Conservation (phyloP, 2,888 invertebrate species). For the Aleiodes leptofemur region DNA sequence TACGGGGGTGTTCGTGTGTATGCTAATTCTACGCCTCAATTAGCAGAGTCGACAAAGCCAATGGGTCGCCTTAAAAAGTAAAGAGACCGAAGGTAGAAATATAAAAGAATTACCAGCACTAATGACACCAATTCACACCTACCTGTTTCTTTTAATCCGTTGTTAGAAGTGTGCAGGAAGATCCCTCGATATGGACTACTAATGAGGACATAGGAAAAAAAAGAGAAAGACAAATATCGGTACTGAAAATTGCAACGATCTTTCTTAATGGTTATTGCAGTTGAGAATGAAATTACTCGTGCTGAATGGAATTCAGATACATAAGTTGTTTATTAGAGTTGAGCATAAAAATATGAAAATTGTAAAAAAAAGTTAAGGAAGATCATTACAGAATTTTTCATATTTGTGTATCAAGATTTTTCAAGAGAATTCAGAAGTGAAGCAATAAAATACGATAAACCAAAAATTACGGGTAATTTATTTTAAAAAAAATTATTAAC, state of each 20-base stretch:
- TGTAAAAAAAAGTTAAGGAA: background rate
- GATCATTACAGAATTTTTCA: background rate
- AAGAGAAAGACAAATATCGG: background rate
- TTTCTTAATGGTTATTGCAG: background rate
- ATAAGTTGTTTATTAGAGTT: background rate
- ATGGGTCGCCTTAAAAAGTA: background rate
- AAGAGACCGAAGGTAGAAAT: conserved; percentile 49
- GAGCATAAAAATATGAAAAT: conserved; percentile 21
- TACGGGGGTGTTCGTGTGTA: conserved; percentile 47
- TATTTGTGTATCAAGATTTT: too few relatives aligned
- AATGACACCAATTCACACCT: conserved; percentile 12
- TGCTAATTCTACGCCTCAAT: conserved; percentile 66
- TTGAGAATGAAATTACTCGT: background rate
- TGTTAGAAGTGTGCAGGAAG: background rate
- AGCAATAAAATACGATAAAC: too few relatives aligned
- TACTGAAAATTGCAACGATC: background rate
- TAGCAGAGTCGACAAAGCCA: conserved; percentile 52
- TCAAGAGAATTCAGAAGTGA: too few relatives aligned
- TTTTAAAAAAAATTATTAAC: too few relatives aligned
- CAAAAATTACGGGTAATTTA: too few relatives aligned
- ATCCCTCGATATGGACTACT: background rate
- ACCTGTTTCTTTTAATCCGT: background rate
- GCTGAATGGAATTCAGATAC: background rate
- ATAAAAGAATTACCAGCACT: conserved; percentile 19
- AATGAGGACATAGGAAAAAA: background rate